Percentiles rank a stretch among this genome's conserved stretches.
Conservation (phyloP, 2,797 vertebrate genomes). For the Mormyrops attenuatus region DNA sequence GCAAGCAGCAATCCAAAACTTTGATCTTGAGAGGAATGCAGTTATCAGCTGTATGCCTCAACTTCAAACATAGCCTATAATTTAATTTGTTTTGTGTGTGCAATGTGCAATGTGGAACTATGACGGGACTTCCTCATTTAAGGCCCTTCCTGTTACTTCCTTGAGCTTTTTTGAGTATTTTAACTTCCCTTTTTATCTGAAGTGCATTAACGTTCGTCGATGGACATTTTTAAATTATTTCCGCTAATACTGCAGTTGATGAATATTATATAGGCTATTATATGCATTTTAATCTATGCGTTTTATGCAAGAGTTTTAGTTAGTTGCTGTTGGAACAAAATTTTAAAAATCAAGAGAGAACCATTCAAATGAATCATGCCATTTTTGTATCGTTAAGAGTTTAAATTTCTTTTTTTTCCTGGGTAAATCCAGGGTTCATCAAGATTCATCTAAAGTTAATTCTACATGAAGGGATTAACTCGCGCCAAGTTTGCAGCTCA, state of each 20-base stretch:
- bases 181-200: conserved; percentile 55
- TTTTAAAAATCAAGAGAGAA: neutral
- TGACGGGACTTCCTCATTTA: conserved; percentile 65
- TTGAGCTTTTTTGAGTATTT: conserved; percentile 49
- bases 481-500: neutral
- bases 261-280: neutral
- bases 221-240: neutral
- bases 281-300: neutral
- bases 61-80: neutral
- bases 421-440: neutral
- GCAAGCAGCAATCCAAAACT: neutral
- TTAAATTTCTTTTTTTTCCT: neutral
- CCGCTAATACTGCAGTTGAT: neutral
- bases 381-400: neutral
- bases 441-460: neutral
- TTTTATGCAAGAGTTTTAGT: neutral
- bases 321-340: neutral
- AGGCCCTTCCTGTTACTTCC: conserved; percentile 58
- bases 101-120: conserved; percentile 34
- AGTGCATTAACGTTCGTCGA: neutral
- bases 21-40: neutral
- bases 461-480: neutral
- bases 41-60: neutral
- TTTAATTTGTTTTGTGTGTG: neutral
- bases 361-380: neutral